Percentiles rank a stretch among this genome's conserved stretches.
phyloP scores from a whole-genome alignment of 2,888 invertebrate genomes.

The Ctenicera cuprea region DNA sequence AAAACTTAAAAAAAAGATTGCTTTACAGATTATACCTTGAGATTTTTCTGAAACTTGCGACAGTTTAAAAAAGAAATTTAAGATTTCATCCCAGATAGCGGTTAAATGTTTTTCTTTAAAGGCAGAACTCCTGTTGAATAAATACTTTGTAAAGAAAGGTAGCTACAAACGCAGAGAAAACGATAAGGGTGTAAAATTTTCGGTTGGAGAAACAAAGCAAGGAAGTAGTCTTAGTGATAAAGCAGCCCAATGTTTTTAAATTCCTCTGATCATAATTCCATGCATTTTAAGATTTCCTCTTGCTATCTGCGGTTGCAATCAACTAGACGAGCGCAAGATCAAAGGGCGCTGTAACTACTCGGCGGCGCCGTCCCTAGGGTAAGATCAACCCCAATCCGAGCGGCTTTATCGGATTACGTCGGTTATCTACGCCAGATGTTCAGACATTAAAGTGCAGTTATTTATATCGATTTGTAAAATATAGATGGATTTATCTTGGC shows the following conservation, averaged over 20 bases:
- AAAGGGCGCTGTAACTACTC: conserved; percentile 57
- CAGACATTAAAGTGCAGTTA: conserved; percentile 63
- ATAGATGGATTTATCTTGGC: conserved; percentile 51
- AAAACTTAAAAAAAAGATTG: too few relatives aligned
- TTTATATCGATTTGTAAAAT: conserved; percentile 61
- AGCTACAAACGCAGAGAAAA: neutral
- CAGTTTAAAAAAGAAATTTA: conserved; percentile 13
- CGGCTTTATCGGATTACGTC: conserved; percentile 57
- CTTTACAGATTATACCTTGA: too few relatives aligned
- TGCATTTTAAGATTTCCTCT: conserved; percentile 47
- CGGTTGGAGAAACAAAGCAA: conserved; percentile 6
- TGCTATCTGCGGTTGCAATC: conserved; percentile 47
- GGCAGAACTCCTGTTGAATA: conserved; percentile 3
- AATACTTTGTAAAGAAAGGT: conserved; percentile 6
- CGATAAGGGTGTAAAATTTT: conserved; percentile 17
- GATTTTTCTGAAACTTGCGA: neutral
- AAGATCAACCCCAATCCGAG: conserved; percentile 56
- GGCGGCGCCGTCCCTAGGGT: conserved; percentile 52
- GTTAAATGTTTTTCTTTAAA: conserved; percentile 23
- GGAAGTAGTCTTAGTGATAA: neutral
- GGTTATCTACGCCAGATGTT: conserved; percentile 62
- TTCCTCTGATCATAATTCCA: conserved; percentile 41
- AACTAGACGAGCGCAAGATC: conserved; percentile 54
- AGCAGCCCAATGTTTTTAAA: conserved; percentile 44
- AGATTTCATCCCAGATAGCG: conserved; percentile 4